A percentile compares a stretch with the other conserved stretches of the same genome.
Conservation (phyloP, 92 coral and sea anemone species). For the Nematostella vectensis region DNA sequence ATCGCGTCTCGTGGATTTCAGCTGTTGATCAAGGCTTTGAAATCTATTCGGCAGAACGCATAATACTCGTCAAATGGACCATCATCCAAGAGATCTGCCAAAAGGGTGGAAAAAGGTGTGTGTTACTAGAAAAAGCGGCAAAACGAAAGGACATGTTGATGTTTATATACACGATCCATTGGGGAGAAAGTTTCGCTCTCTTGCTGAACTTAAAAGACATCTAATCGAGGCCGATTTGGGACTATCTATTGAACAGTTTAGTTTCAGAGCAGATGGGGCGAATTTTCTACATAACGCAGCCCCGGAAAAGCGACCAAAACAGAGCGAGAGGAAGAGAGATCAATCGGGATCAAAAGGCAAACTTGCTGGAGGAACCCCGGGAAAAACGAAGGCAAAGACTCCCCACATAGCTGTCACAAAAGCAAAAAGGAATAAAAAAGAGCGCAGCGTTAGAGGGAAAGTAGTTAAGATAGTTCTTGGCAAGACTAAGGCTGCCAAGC, state of each 20-base stretch:
- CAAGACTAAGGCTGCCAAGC: slow-evolving; percentile 4
- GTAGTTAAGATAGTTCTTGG: slow-evolving; percentile 2
- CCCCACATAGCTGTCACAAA: background rate
- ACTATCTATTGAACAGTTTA: background rate
- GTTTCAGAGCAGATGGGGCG: background rate
- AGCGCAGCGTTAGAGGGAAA: background rate
- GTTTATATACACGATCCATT: slow-evolving; percentile 47
- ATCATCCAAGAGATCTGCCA: background rate
- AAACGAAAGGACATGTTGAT: slow-evolving; percentile 52
- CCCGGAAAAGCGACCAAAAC: background rate
- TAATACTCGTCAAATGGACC: too few species aligned
- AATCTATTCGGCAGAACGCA: too few species aligned
- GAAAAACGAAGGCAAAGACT: background rate
- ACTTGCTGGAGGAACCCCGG: background rate
- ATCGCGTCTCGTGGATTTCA: too few species aligned
- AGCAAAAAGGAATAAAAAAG: background rate
- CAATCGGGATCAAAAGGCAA: background rate
- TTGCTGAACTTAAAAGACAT: slow-evolving; percentile 33
- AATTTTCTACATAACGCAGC: background rate
- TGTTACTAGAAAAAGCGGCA: slow-evolving; percentile 43
- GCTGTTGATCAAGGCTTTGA: too few species aligned
- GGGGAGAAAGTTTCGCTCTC: slow-evolving; percentile 60
- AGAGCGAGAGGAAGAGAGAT: background rate
- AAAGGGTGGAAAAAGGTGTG: slow-evolving; percentile 55
- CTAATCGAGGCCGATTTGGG: slow-evolving; percentile 7